Evolutionary conservation across 2,797 vertebrate species (phyloP).

Genomic region (Xiphorhynchus erythropygius): DNA sequence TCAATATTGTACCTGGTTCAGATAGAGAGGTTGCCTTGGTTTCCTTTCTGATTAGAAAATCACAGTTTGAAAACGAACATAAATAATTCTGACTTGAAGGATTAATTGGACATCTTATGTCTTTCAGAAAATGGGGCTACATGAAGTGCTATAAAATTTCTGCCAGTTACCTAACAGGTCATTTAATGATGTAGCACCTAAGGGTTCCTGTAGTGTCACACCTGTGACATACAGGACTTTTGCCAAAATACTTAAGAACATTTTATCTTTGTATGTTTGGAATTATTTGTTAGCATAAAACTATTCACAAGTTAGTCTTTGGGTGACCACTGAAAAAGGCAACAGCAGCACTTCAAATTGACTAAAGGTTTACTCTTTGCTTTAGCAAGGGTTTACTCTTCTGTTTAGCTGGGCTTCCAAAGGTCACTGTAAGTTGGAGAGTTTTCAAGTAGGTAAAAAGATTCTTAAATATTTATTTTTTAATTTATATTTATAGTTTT

Average conservation of each 20-base stretch:
- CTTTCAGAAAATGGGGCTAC: neutral
- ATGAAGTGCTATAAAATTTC: neutral
- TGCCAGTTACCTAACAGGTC: neutral
- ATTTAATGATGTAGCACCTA: neutral
- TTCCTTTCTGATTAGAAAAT: neutral
- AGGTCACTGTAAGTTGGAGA: neutral
- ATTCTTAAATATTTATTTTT: neutral
- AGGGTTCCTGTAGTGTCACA: neutral
- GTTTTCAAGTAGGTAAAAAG: neutral
- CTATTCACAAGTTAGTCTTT: neutral
- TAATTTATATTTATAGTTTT: neutral
- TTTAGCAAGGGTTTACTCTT: neutral
- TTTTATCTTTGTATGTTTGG: neutral
- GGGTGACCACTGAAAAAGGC: neutral
- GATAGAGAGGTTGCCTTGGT: neutral
- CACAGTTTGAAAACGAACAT: neutral
- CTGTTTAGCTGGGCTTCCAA: neutral
- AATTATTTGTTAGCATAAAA: neutral
- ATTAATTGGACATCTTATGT: neutral
- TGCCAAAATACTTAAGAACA: neutral
- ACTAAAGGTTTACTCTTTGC: neutral
- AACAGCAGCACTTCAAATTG: neutral
- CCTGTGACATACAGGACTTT: neutral
- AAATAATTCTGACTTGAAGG: neutral
- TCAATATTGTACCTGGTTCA: neutral